A percentile compares a stretch with the other conserved stretches of the same genome.
Evolutionary conservation across 2,888 invertebrate genomes (phyloP).

Genomic region (Erebia aethiops): DNA sequence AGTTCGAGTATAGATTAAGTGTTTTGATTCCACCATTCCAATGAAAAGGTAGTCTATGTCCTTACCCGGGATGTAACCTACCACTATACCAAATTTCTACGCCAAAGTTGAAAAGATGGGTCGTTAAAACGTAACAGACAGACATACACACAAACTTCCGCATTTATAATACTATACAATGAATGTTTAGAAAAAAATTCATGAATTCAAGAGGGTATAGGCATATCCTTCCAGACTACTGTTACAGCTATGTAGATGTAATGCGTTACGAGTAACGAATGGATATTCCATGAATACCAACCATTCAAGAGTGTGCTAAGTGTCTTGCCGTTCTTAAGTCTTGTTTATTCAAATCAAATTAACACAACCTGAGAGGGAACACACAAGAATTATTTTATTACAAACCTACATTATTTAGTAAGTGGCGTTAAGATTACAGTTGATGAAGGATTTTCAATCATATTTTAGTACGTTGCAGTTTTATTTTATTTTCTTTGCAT

Average conservation of each 20-base stretch:
- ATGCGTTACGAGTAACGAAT: conserved; percentile 29
- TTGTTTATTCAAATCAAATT: conserved; percentile 6
- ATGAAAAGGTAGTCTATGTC: background rate
- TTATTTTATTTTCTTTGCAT: background rate
- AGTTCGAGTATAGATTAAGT: too few relatives aligned
- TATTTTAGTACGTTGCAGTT: background rate
- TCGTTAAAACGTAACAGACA: too few relatives aligned
- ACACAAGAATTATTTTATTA: background rate
- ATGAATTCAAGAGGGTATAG: too few relatives aligned
- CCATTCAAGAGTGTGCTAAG: conserved; percentile 21
- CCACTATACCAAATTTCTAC: too few relatives aligned
- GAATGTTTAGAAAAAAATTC: too few relatives aligned
- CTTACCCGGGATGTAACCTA: too few relatives aligned
- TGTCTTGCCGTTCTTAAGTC: conserved; percentile 31
- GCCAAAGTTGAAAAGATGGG: too few relatives aligned
- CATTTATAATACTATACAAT: too few relatives aligned
- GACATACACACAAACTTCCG: too few relatives aligned
- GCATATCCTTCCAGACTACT: too few relatives aligned
- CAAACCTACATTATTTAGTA: background rate
- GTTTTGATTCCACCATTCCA: too few relatives aligned
- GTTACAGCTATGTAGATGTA: background rate
- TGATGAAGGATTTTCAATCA: background rate
- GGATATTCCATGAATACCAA: conserved; percentile 35
- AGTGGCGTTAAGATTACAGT: background rate
- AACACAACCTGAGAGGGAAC: conserved; percentile 5